phyloP scores from a whole-genome alignment of 2,888 invertebrate genomes.

The Cephus nigrinus region DNA sequence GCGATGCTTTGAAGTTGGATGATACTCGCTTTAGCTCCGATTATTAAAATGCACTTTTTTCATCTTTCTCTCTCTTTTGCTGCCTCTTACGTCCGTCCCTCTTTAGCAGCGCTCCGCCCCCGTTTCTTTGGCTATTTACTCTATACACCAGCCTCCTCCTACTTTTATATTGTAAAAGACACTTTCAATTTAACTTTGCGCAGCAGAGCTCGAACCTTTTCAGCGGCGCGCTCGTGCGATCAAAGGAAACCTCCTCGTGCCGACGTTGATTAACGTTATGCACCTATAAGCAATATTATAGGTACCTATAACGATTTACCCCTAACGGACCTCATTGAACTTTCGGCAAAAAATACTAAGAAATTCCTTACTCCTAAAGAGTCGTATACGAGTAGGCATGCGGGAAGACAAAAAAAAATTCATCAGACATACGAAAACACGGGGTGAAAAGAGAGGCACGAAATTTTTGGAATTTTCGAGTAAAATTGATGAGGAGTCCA shows the following conservation, averaged over 20 bases:
- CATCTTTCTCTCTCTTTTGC: conserved; percentile 10
- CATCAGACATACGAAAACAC: background rate
- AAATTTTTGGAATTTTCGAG: background rate
- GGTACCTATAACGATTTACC: background rate
- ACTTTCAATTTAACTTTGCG: conserved; percentile 53
- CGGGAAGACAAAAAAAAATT: background rate
- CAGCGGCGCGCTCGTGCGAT: conserved; percentile 26
- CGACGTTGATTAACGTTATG: conserved; percentile 46
- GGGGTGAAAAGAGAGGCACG: background rate
- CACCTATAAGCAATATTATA: background rate
- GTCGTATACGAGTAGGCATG: background rate
- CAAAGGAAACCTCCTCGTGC: conserved; percentile 42
- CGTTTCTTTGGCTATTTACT: conserved; percentile 46
- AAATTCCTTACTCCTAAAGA: background rate
- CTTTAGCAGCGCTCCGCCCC: conserved; percentile 13
- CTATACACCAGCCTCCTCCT: conserved; percentile 30
- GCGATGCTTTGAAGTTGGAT: background rate
- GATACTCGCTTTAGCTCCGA: conserved; percentile 37
- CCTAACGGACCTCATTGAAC: background rate
- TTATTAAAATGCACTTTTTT: conserved; percentile 45
- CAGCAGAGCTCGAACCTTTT: background rate
- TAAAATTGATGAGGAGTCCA: background rate
- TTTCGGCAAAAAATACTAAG: background rate
- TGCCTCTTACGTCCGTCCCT: conserved; percentile 16
- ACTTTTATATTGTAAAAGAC: conserved; percentile 44